Evolutionary conservation across 2,113 vertebrate genomes (phyloP).

Genomic region (Myiozetetes cayanensis): DNA sequence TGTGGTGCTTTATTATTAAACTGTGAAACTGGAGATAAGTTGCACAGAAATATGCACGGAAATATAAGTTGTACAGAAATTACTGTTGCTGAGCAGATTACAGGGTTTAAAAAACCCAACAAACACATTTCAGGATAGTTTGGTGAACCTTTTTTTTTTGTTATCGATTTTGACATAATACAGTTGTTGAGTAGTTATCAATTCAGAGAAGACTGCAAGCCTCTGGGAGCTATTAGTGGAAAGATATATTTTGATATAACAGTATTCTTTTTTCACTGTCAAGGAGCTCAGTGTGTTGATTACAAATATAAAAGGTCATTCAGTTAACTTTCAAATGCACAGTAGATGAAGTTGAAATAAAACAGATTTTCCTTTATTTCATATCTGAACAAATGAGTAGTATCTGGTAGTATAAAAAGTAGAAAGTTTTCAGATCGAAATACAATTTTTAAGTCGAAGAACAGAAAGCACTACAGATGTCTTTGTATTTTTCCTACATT

Average conservation of each 20-base stretch:
- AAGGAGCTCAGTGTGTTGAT: neutral
- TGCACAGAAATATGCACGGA: neutral
- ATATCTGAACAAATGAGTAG: neutral
- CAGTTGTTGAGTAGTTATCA: neutral
- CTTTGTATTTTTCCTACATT: neutral
- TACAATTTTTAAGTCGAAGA: neutral
- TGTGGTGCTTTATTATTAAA: neutral
- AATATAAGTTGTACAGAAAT: neutral
- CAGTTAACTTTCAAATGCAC: neutral
- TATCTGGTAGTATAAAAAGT: neutral
- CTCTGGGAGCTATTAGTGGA: neutral
- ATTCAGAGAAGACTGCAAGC: neutral
- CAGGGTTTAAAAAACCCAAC: neutral
- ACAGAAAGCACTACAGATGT: neutral
- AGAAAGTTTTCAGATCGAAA: neutral
- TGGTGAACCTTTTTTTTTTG: neutral
- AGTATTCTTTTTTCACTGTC: neutral
- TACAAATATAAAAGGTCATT: neutral
- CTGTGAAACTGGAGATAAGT: neutral
- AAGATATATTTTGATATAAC: neutral
- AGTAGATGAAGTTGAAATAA: neutral
- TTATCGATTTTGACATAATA: neutral
- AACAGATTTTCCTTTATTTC: neutral
- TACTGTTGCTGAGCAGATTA: neutral
- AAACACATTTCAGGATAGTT: neutral